Base-by-base conservation (phyloP, 2,113 vertebrate species). In the Spea multiplicata region DNA sequence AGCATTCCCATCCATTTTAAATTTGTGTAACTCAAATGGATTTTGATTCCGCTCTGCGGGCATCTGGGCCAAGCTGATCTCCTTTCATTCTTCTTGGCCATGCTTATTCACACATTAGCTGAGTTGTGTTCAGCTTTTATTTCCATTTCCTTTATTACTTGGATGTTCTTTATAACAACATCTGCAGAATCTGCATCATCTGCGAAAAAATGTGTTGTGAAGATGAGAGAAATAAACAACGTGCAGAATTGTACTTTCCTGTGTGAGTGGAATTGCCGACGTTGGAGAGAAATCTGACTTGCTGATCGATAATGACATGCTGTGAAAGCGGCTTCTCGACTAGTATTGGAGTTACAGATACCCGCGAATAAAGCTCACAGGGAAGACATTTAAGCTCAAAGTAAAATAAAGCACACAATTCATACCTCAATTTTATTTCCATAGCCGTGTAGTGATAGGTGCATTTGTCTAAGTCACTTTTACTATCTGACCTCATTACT, bases 171-270 rank as follows among this genome's bases (percentile, higher is more conserved):
- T 71, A 65, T 65, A 50, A 52, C 67, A 71, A 76, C 75, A 76
- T 76, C 66, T 76, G 75, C 53, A 17, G 67, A 69, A 69, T 78
- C 47, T 78, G 57, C 68, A 64, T 71, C 67, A 52, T 78, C 16
- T 65, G 59, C 68, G 45, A 52, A 72, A 77, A n/a, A 16, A 69
- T n/a, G 48, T 17, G 30, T 44, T n/a, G 8, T 7, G 59, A n/a
- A 71, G 57, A 78, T 9, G 45, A 59, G 52, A 71, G 65, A 69
- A 69, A 76, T 77, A 64, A 53, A 69, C 46, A 76, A 69, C 5
- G 44, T 71, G 17, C 59, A 70, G 47, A 53, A 71, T 52, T 71
- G 57, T 64, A 12, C 68, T 65, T 53, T 53, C 59, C 13, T 16
- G 46, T 71, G 68, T 52, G 17, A 65, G n/a, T 64, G 53, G 57